Conservation (phyloP, 2,888 invertebrate species). For the Apeira syringaria region DNA sequence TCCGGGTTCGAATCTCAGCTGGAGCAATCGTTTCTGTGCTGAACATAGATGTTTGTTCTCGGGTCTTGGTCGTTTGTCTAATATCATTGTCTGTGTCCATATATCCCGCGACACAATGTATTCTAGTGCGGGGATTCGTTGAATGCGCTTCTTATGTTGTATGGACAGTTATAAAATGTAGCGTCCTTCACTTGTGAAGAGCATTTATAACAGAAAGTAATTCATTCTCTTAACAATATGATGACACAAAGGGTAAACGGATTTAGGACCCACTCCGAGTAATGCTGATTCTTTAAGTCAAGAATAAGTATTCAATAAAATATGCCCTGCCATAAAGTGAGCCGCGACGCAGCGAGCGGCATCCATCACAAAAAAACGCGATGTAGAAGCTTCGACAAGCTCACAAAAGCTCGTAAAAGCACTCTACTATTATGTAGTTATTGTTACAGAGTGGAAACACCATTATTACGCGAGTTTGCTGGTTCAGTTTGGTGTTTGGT, state of each 20-base stretch:
- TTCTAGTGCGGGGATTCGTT: too few species aligned
- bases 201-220: slow-evolving; percentile 40
- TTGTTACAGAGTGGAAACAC: slow-evolving; percentile 83
- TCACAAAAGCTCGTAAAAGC: slow-evolving; percentile 83
- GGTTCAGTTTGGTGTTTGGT: slow-evolving; percentile 77
- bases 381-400: slow-evolving; percentile 79
- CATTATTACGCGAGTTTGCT: slow-evolving; percentile 75
- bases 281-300: slow-evolving; percentile 53
- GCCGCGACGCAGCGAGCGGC: slow-evolving; percentile 55
- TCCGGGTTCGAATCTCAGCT: too few species aligned
- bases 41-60: too few species aligned
- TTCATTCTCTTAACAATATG: slow-evolving; percentile 56
- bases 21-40: too few species aligned
- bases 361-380: slow-evolving; percentile 73
- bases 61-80: too few species aligned
- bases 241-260: slow-evolving; percentile 52
- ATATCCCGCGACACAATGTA: too few species aligned
- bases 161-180: too few species aligned
- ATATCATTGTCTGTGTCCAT: too few species aligned
- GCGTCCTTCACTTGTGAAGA: slow-evolving; percentile 11
- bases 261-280: slow-evolving; percentile 49
- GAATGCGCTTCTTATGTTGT: too few species aligned
- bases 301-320: slow-evolving; percentile 77
- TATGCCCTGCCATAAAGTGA: slow-evolving; percentile 60
- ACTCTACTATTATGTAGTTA: slow-evolving; percentile 83